Evolutionary conservation across 2,888 invertebrate species (phyloP).

Genomic region (Apantesis nais): DNA sequence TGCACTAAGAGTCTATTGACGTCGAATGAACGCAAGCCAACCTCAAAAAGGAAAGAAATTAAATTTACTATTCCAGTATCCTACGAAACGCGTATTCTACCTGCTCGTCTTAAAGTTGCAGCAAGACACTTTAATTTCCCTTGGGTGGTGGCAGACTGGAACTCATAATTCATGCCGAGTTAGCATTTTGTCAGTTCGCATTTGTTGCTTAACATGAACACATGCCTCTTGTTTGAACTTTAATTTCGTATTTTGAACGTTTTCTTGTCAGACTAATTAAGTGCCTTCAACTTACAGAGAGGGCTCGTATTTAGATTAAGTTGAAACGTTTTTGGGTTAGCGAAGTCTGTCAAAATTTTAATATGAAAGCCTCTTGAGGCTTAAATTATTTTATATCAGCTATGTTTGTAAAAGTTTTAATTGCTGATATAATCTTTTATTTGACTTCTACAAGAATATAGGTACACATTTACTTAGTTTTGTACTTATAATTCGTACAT

Average conservation of each 20-base stretch:
- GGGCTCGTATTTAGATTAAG: slow-evolving; percentile 57
- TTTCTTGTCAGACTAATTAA: slow-evolving; percentile 65
- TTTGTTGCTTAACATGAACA: slow-evolving; percentile 73
- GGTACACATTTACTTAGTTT: background rate
- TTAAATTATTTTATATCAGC: slow-evolving; percentile 25
- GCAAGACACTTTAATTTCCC: slow-evolving; percentile 85
- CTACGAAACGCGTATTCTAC: slow-evolving; percentile 65
- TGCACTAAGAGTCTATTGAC: slow-evolving; percentile 25
- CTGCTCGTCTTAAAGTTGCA: slow-evolving; percentile 81
- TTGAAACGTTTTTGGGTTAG: slow-evolving; percentile 41
- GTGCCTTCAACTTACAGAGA: slow-evolving; percentile 48
- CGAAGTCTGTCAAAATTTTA: slow-evolving; percentile 25
- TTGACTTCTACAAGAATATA: background rate
- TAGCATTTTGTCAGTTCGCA: slow-evolving; percentile 83
- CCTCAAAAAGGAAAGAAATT: slow-evolving; percentile 63
- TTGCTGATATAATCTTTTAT: background rate
- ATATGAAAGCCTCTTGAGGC: slow-evolving; percentile 27
- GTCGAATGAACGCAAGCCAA: slow-evolving; percentile 54
- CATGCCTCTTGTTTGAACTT: slow-evolving; percentile 66
- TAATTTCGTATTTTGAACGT: slow-evolving; percentile 59
- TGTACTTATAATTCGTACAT: background rate
- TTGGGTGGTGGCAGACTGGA: slow-evolving; percentile 66
- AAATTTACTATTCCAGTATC: slow-evolving; percentile 70
- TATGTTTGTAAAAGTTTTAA: slow-evolving; percentile 12
- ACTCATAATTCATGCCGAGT: slow-evolving; percentile 83